Evolutionary conservation across 2,113 vertebrate species (phyloP).

Genomic region (Elachura formosa): DNA sequence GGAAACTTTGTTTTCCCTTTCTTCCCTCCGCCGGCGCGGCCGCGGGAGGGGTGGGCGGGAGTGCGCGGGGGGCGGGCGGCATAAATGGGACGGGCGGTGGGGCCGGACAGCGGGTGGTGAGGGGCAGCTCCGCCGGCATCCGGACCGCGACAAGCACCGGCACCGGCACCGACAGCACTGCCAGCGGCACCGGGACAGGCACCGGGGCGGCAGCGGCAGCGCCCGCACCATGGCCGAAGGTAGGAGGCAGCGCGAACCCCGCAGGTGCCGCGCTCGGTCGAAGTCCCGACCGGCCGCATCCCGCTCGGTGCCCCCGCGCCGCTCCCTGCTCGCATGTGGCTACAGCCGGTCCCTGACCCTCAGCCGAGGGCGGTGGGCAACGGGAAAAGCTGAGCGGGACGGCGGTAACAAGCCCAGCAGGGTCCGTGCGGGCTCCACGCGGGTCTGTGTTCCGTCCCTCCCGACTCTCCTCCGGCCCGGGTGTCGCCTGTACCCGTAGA

Average conservation of each 20-base stretch:
- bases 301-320: not conserved
- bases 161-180: not conserved
- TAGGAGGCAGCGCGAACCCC: not conserved
- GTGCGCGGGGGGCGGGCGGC: not conserved
- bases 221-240: slow-evolving; percentile 32
- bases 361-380: not conserved
- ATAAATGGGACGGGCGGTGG: not conserved
- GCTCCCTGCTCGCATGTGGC: not conserved
- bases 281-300: not conserved
- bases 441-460: not conserved
- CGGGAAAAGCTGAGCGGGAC: rapidly evolving
- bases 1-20: slow-evolving; percentile 6
- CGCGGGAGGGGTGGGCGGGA: not conserved
- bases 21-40: not conserved
- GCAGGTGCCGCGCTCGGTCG: not conserved
- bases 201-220: not conserved
- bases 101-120: not conserved
- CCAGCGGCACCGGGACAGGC: not conserved
- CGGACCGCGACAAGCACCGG: not conserved
- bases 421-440: not conserved
- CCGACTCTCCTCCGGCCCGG: not conserved
- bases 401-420: rapidly evolving
- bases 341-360: not conserved
- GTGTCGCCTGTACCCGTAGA: not conserved
- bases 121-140: not conserved